Evolutionary conservation across 2,113 vertebrate genomes (phyloP).

Genomic region (Larimichthys polyactis): DNA sequence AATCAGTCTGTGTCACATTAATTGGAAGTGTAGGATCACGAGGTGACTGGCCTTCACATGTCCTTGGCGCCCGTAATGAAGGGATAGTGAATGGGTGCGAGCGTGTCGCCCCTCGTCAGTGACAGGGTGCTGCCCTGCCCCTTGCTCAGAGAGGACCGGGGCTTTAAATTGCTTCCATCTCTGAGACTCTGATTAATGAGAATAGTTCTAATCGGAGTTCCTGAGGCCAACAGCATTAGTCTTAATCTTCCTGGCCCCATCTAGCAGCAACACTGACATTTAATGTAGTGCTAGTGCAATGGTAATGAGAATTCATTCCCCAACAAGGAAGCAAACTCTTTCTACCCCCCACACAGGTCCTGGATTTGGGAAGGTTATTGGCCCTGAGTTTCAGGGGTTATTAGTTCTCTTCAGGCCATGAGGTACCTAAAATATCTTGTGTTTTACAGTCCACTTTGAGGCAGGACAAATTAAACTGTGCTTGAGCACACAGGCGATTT

Average conservation of each 20-base stretch:
- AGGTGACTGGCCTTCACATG: conserved; percentile 75
- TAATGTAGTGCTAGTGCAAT: conserved; percentile 83
- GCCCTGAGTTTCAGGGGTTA: conserved; percentile 75
- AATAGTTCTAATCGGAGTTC: conserved; percentile 85
- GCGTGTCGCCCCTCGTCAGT: conserved; percentile 61
- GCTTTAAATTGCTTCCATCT: conserved; percentile 84
- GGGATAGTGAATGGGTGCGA: conserved; percentile 72
- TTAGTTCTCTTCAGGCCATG: conserved; percentile 79
- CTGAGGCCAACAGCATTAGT: conserved; percentile 85
- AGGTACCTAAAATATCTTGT: conserved; percentile 75
- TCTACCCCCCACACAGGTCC: conserved; percentile 60
- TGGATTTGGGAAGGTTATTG: conserved; percentile 76
- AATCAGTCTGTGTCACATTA: conserved; percentile 52
- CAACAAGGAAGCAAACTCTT: conserved; percentile 68
- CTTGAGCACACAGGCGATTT: conserved; percentile 63
- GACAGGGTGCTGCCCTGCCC: conserved; percentile 82
- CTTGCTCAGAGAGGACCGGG: conserved; percentile 75
- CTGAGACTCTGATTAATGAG: conserved; percentile 84
- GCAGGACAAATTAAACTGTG: conserved; percentile 64
- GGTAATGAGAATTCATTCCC: conserved; percentile 83
- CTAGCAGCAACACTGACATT: conserved; percentile 82
- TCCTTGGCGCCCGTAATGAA: conserved; percentile 80
- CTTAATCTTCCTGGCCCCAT: conserved; percentile 82
- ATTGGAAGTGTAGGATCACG: conserved; percentile 59
- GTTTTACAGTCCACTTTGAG: conserved; percentile 70